phyloP scores from a whole-genome alignment of 2,888 invertebrate species.

The Eilema depressum region DNA sequence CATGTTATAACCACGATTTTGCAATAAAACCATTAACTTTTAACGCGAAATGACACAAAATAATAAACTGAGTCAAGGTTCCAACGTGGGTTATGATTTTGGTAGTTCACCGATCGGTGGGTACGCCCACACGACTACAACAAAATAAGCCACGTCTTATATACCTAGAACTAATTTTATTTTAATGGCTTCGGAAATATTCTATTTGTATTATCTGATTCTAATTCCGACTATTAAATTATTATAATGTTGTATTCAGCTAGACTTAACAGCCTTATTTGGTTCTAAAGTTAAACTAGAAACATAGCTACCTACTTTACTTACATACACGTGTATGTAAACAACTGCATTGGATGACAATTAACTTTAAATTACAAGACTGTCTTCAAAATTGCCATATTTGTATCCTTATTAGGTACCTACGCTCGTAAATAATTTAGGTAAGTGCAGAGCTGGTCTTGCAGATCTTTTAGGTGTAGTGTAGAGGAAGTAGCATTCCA shows the following conservation, averaged over 20 bases:
- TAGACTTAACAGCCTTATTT: neutral
- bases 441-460: neutral
- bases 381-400: neutral
- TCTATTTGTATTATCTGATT: neutral
- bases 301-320: neutral
- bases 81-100: slow-evolving; percentile 47
- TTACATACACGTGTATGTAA: neutral
- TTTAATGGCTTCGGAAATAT: neutral
- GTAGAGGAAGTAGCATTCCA: too few species aligned
- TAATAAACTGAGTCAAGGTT: slow-evolving; percentile 47
- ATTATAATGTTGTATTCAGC: neutral
- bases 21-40: slow-evolving; percentile 27
- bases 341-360: neutral
- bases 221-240: neutral
- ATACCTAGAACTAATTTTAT: neutral
- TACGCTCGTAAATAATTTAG: neutral
- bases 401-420: too few species aligned
- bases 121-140: slow-evolving; percentile 28
- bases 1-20: slow-evolving; percentile 18
- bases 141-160: slow-evolving; percentile 13
- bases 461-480: neutral
- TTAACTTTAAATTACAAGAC: neutral
- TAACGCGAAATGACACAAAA: slow-evolving; percentile 22
- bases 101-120: slow-evolving; percentile 28
- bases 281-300: neutral